Evolutionary conservation across 2,113 vertebrate species (phyloP), one percentile per base, ranked within the genome.

Genomic region (Silurus meridionalis): DNA sequence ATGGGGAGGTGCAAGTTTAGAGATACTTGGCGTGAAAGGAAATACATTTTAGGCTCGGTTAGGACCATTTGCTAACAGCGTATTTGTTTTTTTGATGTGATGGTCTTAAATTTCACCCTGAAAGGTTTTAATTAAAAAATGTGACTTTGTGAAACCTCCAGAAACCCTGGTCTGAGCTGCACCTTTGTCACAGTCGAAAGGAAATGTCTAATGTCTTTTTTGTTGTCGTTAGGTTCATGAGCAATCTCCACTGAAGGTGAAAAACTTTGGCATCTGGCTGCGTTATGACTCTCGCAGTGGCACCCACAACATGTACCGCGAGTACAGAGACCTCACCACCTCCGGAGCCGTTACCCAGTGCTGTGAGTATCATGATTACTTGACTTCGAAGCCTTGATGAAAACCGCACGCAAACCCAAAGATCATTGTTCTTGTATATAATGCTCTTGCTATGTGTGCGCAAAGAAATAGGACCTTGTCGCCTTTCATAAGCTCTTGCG

Each of bases 301-400:
- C 64, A 99, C 97, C 61, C 98, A 99, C 95, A 99, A 99, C 93
- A 99, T 99, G 98, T 99, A 99, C 95, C 95, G 98, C 63, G 98
- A 99, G 93, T 99, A 99, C 95, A 92, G 98, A 55, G 98, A 99
- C 90, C 90, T 99, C 94, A 98, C 97, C 90, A 99, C 98, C 0
- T 97, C 98, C 0, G 97, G 95, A 83, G 98, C 98, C 0, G 98
- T 99, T 93, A 99, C 98, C 37, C 97, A 97, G 94, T 99, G 98
- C 95, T 99, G 98, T 99, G 91, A 97, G 98, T 95, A 52, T 10
- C 8, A 10, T 17, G 14, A 37, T 9, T 46, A 8, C 25, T 28
- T 5, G 1, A 67, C 25, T 28, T 19, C 37, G 37, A 3, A 37
- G 37, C 37, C 2, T 37, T 37, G 37, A 37, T 37, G 37, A 25